A percentile compares a stretch with the other conserved stretches of the same genome.
These are phyloP conservation scores for Cyrtonyx montezumae DNA, from an alignment of 2,113 vertebrate genomes.

Conservation along the genomic window DNA sequence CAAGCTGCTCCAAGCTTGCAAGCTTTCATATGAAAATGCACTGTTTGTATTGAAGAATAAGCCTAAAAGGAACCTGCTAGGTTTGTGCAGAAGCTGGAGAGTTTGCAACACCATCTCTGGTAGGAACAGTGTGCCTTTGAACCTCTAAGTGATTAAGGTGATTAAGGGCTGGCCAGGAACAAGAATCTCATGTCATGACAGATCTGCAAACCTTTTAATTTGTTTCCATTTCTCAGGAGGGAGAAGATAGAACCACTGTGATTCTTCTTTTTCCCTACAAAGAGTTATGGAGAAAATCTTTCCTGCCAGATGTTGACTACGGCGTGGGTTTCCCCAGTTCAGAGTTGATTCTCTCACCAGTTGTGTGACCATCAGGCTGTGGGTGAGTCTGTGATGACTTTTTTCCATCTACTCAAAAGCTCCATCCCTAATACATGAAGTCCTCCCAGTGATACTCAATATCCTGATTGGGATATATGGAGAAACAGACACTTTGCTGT, in stretches of 20 bases:
- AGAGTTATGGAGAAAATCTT: neutral
- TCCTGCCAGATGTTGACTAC: neutral
- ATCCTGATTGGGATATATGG: no score
- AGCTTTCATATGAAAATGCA: constrained; percentile 14
- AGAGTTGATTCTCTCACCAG: neutral
- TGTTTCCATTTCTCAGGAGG: neutral
- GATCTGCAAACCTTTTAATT: neutral
- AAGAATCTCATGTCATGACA: neutral
- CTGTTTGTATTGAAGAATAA: neutral
- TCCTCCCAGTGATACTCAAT: neutral
- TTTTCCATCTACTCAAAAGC: neutral
- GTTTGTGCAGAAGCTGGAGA: neutral
- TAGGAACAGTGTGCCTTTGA: neutral
- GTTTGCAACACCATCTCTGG: neutral
- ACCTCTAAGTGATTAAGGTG: neutral
- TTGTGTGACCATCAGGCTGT: rapidly evolving
- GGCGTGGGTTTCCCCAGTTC: neutral
- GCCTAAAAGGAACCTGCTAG: neutral
- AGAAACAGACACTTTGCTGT: neutral
- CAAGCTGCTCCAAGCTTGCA: constrained; percentile 6
- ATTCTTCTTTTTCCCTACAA: neutral
- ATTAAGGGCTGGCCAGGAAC: rapidly evolving
- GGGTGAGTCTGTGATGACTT: neutral
- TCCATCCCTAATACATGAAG: neutral
- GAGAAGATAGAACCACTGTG: neutral